Base-by-base conservation (phyloP, 1,140 invertebrate genomes). In the Gonioctena quinquepunctata region DNA sequence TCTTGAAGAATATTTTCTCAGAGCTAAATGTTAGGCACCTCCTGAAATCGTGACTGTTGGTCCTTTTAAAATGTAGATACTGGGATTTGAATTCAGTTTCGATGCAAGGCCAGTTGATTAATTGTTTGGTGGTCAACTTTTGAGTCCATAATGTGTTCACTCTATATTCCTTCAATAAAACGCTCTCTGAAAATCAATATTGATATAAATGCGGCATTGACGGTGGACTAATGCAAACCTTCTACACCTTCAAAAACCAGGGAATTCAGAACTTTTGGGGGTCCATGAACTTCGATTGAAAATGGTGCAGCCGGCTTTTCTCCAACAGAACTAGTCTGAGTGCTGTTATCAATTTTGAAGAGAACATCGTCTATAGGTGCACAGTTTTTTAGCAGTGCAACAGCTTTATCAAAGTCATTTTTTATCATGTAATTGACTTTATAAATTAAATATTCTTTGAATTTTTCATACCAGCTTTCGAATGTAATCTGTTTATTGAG, bases 381-480 rank as follows among this genome's bases (percentile, higher is more conserved):
- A 33, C 33, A 22, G 13, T 56, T 18, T 33, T 66, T 42, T 8
- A 66, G 2, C 50, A 66, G 25, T 11, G 50, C 16, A 5, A 28
- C 18, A 26, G 18, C 48, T 27, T 66, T 54, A 6, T 66, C 63
- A 54, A 6, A 66, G 16, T 66, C 63, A 8, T 48, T 60, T 11
- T 67, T 68, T 0, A 72, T 70, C 2, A 42, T 16, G 27, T 72
- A 61, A 62, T 69, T 70, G 28, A 76, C 60, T 57, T 76, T 76
- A 28, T 68, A 60, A 11, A 49, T 62, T n/a, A 76, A 62, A 26
- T 72, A 76, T 48, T 74, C 69, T 0, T 64, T 21, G 56, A 76
- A 77, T 28, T 75, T 75, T 21, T 69, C 60, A 56, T 52, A 73
- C 76, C 76, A 75, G 13, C 13, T 42, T 50, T 75, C 68, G 13